phyloP scores from a whole-genome alignment of 2,797 vertebrate species.

The Smutsia temminckii region DNA sequence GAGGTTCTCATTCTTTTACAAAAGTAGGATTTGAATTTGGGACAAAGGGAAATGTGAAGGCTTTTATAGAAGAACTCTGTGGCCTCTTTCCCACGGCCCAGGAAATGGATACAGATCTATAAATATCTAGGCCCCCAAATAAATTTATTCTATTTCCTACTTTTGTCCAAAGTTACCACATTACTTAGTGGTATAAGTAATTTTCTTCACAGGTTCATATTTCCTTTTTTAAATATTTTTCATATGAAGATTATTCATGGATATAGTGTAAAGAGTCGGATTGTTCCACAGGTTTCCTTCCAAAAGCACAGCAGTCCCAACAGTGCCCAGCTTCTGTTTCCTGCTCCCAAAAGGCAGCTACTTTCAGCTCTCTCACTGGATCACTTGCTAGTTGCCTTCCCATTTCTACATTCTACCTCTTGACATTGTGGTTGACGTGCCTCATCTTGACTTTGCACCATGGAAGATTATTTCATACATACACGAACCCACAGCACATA shows the following conservation, averaged over 20 bases:
- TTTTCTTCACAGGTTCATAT: neutral
- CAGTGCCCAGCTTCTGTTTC: neutral
- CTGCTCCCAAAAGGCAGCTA: neutral
- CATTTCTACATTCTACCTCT: neutral
- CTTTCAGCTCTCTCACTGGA: neutral
- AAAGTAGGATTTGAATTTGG: neutral
- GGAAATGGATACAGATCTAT: constrained; percentile 9
- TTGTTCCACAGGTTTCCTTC: neutral
- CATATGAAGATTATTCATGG: neutral
- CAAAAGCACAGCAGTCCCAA: neutral
- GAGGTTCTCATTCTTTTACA: neutral
- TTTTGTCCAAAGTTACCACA: constrained; percentile 17
- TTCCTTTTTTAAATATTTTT: constrained; percentile 48
- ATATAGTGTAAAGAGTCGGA: neutral
- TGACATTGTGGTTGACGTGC: neutral
- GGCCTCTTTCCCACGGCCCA: neutral
- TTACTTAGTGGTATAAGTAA: neutral
- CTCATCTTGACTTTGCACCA: neutral
- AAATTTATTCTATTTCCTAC: neutral
- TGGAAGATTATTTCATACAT: neutral
- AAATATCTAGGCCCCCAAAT: neutral
- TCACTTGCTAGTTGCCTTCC: neutral
- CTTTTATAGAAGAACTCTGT: neutral
- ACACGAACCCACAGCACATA: neutral
- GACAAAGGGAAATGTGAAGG: neutral